Conservation (phyloP, 2,888 invertebrate genomes). For the Luffia ferchaultella region DNA sequence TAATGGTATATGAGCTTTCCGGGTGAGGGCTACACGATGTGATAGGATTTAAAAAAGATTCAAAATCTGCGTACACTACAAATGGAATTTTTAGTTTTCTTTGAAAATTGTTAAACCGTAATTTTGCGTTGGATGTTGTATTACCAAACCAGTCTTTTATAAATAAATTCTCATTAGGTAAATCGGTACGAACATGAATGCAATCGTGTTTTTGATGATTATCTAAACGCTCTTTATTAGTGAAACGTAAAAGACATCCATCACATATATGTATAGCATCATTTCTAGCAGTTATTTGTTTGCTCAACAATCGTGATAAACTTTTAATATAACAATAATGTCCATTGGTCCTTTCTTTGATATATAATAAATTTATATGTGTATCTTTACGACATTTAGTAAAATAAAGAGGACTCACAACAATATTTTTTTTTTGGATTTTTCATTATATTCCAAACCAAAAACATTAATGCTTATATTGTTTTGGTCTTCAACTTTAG, state of each 20-base stretch:
- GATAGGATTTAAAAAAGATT: slow-evolving; percentile 18
- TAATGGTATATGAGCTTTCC: slow-evolving; percentile 16
- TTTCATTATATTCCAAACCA: slow-evolving; percentile 17
- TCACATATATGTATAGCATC: slow-evolving; percentile 13
- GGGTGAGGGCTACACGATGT: slow-evolving; percentile 15
- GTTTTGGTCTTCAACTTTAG: slow-evolving; percentile 18
- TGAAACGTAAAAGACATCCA: slow-evolving; percentile 13
- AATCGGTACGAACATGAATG: slow-evolving; percentile 12
- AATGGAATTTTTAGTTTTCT: slow-evolving; percentile 15
- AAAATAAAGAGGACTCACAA: slow-evolving; percentile 18
- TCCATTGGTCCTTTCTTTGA: slow-evolving; percentile 10
- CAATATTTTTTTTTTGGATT: slow-evolving; percentile 9
- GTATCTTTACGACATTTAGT: slow-evolving; percentile 12
- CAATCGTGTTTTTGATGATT: slow-evolving; percentile 13
- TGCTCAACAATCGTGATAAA: slow-evolving; percentile 16
- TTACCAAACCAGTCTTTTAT: slow-evolving; percentile 1
- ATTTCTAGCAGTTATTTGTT: slow-evolving; percentile 11
- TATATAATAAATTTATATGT: slow-evolving; percentile 19
- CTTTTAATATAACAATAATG: slow-evolving; percentile 21
- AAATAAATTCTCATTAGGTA: slow-evolving; percentile 7
- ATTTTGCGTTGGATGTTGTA: slow-evolving; percentile 10
- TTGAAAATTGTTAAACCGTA: slow-evolving; percentile 14
- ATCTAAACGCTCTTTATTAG: slow-evolving; percentile 8
- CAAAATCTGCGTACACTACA: slow-evolving; percentile 19
- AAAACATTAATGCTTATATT: slow-evolving; percentile 21